Percentiles rank a stretch among this genome's conserved stretches.
These are phyloP conservation scores for Okapia johnstoni DNA, from an alignment of 2,113 vertebrate species.

Conservation along the genomic window DNA sequence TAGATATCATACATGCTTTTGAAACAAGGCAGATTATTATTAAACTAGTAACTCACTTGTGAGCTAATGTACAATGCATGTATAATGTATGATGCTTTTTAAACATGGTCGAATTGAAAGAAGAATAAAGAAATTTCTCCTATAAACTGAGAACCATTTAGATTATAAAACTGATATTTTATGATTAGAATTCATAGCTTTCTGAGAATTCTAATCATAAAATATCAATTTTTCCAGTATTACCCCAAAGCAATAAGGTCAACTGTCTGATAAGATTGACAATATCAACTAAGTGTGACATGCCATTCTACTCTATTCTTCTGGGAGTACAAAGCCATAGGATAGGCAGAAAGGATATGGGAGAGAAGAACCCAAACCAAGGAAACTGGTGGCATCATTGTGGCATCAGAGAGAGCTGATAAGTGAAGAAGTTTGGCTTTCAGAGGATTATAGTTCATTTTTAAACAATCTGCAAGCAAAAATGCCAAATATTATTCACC, in stretches of 20 bases:
- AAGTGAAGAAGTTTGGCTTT: background rate
- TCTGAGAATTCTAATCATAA: background rate
- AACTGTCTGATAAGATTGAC: background rate
- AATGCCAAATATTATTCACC: background rate
- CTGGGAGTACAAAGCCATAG: background rate
- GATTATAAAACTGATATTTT: background rate
- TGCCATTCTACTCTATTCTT: background rate
- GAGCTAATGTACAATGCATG: background rate
- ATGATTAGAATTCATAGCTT: background rate
- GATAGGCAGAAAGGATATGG: background rate
- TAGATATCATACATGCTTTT: background rate
- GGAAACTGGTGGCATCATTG: background rate
- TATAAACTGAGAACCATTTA: background rate
- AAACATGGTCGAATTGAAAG: background rate
- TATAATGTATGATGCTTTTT: background rate
- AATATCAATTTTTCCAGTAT: background rate
- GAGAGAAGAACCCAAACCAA: background rate
- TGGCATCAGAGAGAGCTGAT: background rate
- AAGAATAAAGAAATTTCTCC: background rate
- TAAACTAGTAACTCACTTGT: background rate
- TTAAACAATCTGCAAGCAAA: slow-evolving; percentile 9
- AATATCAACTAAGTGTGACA: background rate
- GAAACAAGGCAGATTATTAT: slow-evolving; percentile 8
- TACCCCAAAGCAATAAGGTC: background rate
- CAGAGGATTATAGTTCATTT: background rate